A percentile compares a stretch with the other conserved stretches of the same genome.
Conservation (phyloP, 2,888 invertebrate genomes). For the Oxycera nigricornis region DNA sequence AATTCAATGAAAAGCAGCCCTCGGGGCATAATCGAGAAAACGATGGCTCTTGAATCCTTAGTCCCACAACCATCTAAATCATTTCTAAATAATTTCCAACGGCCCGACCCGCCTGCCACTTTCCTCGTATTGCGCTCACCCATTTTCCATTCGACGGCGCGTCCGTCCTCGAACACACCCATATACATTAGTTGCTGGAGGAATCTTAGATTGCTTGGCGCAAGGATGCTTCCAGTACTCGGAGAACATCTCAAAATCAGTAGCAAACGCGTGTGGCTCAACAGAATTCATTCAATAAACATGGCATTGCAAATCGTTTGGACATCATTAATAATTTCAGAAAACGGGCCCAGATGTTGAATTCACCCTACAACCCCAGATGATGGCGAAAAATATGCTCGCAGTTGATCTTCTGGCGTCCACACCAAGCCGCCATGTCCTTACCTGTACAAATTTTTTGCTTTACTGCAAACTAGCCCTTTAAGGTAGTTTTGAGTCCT, state of each 20-base stretch:
- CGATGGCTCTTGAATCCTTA: neutral
- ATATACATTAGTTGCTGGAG: neutral
- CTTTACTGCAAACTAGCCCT: slow-evolving; percentile 30
- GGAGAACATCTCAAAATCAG: too few species aligned
- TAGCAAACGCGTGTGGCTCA: too few species aligned
- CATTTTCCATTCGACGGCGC: slow-evolving; percentile 7
- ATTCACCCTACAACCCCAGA: too few species aligned
- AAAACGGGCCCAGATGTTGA: too few species aligned
- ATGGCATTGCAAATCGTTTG: too few species aligned
- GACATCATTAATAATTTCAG: too few species aligned
- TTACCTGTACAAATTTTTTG: slow-evolving; percentile 37
- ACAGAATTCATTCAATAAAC: too few species aligned
- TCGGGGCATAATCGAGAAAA: neutral
- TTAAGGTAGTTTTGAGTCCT: neutral
- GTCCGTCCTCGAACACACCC: slow-evolving; percentile 30
- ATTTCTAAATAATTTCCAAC: too few species aligned
- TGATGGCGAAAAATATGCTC: too few species aligned
- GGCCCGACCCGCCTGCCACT: slow-evolving; percentile 28
- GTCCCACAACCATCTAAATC: slow-evolving; percentile 34
- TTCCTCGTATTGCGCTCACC: slow-evolving; percentile 27
- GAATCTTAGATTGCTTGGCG: neutral
- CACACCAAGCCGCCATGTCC: neutral
- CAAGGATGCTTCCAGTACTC: too few species aligned
- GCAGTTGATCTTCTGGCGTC: too few species aligned
- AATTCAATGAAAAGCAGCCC: neutral